A percentile compares a stretch with the other conserved stretches of the same genome.
Conservation (phyloP, 2,888 invertebrate species). For the Lydus trimaculatus region DNA sequence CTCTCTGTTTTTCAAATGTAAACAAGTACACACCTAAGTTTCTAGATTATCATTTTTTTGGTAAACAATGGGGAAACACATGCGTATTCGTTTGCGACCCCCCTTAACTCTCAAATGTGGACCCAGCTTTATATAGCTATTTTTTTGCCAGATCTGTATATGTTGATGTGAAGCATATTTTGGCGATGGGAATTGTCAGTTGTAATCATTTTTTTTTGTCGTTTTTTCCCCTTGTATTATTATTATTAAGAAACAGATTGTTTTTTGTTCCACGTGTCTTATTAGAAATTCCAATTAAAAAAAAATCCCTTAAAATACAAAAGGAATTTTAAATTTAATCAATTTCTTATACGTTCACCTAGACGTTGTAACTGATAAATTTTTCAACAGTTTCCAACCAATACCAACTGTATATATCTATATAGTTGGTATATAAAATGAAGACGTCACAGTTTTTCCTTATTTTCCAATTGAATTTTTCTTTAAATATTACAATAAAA, state of each 20-base stretch:
- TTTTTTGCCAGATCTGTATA: too few species aligned
- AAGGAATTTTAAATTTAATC: constrained; percentile 6
- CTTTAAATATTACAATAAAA: neutral
- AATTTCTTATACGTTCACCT: neutral
- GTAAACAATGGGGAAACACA: too few species aligned
- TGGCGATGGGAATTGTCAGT: neutral
- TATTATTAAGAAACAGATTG: neutral
- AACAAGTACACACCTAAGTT: too few species aligned
- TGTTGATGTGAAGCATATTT: neutral
- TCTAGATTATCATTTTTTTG: too few species aligned
- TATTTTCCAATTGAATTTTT: neutral
- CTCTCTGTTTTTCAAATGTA: too few species aligned
- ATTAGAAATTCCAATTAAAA: neutral
- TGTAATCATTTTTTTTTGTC: too few species aligned
- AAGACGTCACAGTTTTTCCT: neutral
- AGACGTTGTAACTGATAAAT: neutral
- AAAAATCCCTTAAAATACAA: neutral
- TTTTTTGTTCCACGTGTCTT: neutral
- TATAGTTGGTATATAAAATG: too few species aligned
- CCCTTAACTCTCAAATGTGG: too few species aligned
- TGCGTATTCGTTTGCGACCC: too few species aligned
- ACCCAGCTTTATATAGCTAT: too few species aligned
- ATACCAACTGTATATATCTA: too few species aligned
- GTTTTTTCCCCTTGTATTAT: too few species aligned
- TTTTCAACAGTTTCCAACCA: neutral